Percentiles rank a stretch among this genome's conserved stretches.
phyloP scores from a whole-genome alignment of 2,113 vertebrate species.

The Brevimyrus niger region DNA sequence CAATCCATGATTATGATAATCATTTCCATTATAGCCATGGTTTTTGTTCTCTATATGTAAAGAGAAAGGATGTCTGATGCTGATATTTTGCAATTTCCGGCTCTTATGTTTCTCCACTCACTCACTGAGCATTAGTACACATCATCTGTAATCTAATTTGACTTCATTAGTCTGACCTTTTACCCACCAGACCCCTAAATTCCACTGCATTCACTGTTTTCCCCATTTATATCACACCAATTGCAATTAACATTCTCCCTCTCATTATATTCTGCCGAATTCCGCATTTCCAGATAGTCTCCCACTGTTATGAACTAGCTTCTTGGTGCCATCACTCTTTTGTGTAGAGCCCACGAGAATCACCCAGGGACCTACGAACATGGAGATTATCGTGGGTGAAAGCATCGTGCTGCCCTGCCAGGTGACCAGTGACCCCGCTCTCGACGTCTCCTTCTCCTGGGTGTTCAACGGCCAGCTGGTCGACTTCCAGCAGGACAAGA shows the following conservation, averaged over 20 bases:
- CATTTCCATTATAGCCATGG: background rate
- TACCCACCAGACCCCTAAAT: background rate
- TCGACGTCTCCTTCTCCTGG: conserved; percentile 86
- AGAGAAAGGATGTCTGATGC: background rate
- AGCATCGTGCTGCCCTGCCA: conserved; percentile 88
- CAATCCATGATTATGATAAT: background rate
- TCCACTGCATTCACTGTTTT: background rate
- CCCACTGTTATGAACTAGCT: background rate
- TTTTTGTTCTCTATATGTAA: background rate
- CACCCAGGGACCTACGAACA: conserved; percentile 77
- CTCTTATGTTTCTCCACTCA: conserved; percentile 34
- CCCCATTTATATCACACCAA: background rate
- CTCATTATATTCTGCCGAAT: background rate
- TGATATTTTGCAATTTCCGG: background rate
- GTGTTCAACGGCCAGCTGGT: conserved; percentile 82
- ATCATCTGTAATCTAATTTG: conserved; percentile 47
- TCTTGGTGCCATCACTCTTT: background rate
- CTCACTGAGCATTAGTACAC: conserved; percentile 36
- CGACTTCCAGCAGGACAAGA: conserved; percentile 71
- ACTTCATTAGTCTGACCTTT: conserved; percentile 30
- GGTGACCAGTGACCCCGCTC: conserved; percentile 76
- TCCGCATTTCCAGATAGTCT: background rate
- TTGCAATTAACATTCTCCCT: background rate
- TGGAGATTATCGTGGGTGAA: conserved; percentile 91
- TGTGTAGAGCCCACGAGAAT: conserved; percentile 82